Evolutionary conservation across 2,888 invertebrate species (phyloP), one percentile per base, ranked within the genome.

Genomic region (Heliconius ismenius): DNA sequence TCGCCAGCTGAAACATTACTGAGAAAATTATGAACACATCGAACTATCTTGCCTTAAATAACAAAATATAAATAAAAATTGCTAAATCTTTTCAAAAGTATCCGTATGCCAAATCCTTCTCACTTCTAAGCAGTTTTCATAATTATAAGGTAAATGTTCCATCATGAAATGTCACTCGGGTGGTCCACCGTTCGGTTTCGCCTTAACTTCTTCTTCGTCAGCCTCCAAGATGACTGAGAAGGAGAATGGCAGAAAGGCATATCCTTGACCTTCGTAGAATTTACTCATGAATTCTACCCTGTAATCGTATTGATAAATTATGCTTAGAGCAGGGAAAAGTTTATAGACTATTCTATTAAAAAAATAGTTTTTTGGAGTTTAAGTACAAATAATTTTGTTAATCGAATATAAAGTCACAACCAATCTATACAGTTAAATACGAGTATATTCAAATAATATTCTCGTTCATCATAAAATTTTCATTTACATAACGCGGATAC

Each of bases 241-340:
- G 70, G 96, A 96, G 91, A 97, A 97, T 3, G 97, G 97, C n/a
- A 94, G 87, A 89, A 97, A 97, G 11, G 95, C 90, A 86, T 97
- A 96, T 0, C 97, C 97, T 73, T 95, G 95, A 4, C 97, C 97
- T 62, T 95, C 94, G 91, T 98, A 98, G 93, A 98, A 98, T 89
- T 98, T 98, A 90, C 98, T 98, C 95, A 99, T 98, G 92, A 99
- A 99, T 88, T 98, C 98, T 83, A 98, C 98, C 98, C 98, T 98
- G 86, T 82, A 96, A 96, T 69, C 26, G 11, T 24, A 26, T n/a
- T 24, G 3, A 67, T n/a, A 67, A 36, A 28, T 13, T 28, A 18
- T 43, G 36, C 21, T 64, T 63, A 11, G 13, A 18, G 1, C 7
- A 54, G 7, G 28, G 28, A 54, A 1, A 21, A 9, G 7, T 9